These are phyloP conservation scores for Polyergus mexicanus DNA, from an alignment of 1,140 invertebrate species.

Conservation along the genomic window DNA sequence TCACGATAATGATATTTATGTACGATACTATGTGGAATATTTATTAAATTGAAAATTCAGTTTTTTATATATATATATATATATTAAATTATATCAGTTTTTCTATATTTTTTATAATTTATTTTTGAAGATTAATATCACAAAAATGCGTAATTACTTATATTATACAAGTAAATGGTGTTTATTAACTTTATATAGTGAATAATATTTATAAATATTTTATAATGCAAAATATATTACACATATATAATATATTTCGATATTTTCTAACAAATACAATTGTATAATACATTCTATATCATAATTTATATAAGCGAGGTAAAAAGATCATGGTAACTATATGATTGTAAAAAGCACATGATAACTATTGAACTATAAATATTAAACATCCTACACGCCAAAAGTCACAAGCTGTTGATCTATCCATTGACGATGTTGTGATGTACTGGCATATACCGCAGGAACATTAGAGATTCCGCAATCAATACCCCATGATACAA, in stretches of 20 bases:
- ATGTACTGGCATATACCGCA: conserved; percentile 91
- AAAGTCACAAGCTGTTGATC: conserved; percentile 84
- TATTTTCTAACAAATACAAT: no score
- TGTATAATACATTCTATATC: background rate
- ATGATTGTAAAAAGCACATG: background rate
- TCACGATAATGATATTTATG: no score
- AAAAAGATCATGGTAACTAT: background rate
- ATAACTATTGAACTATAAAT: background rate
- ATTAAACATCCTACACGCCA: conserved; percentile 55
- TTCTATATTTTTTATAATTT: conserved; percentile 6
- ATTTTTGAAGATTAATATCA: background rate
- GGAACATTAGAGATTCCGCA: conserved; percentile 89
- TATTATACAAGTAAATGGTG: no score
- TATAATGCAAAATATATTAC: no score
- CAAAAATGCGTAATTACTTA: no score
- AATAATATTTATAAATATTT: no score
- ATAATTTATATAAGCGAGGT: background rate
- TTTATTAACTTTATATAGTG: no score
- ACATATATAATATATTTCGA: no score
- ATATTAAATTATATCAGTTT: no score
- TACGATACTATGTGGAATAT: no score
- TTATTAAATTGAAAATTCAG: no score
- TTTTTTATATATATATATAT: no score
- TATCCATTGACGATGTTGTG: conserved; percentile 89
- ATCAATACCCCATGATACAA: conserved; percentile 91